A percentile compares a stretch with the other conserved stretches of the same genome.
Evolutionary conservation across 2,797 vertebrate species (phyloP).

Genomic region (Mormyrops attenuatus): DNA sequence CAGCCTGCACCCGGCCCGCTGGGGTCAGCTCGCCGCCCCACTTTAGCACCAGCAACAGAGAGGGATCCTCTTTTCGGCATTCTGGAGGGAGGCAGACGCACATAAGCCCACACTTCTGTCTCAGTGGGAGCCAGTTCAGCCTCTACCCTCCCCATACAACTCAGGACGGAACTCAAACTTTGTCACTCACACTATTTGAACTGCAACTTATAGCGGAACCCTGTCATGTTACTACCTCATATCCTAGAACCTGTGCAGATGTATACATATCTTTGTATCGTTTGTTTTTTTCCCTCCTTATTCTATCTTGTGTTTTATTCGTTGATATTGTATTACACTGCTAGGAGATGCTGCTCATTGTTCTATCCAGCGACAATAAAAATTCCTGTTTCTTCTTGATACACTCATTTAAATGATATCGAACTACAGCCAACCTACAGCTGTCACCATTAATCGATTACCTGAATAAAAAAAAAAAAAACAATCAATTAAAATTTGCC

Average conservation of each 20-base stretch:
- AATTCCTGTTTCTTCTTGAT: neutral
- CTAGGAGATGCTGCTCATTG: neutral
- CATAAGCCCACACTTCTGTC: neutral
- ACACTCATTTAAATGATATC: neutral
- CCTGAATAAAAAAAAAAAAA: neutral
- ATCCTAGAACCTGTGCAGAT: neutral
- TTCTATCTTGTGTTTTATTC: neutral
- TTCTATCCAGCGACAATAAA: neutral
- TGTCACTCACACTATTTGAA: neutral
- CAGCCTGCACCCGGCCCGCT: slow-evolving; percentile 80
- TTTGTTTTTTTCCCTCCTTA: neutral
- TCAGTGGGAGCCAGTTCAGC: neutral
- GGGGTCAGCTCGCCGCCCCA: slow-evolving; percentile 96
- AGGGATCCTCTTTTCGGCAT: slow-evolving; percentile 66
- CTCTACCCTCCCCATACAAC: neutral
- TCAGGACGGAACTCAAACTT: neutral
- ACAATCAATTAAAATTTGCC: neutral
- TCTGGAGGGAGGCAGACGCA: slow-evolving; percentile 52
- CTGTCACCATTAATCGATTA: neutral
- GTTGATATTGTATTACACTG: neutral
- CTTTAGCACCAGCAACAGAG: slow-evolving; percentile 86
- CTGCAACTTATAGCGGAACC: too few species aligned
- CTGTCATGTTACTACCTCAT: neutral
- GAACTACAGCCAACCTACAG: neutral
- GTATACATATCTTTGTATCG: neutral